phyloP scores from a whole-genome alignment of 2,797 vertebrate species.

The Hoplostethus mediterraneus region DNA sequence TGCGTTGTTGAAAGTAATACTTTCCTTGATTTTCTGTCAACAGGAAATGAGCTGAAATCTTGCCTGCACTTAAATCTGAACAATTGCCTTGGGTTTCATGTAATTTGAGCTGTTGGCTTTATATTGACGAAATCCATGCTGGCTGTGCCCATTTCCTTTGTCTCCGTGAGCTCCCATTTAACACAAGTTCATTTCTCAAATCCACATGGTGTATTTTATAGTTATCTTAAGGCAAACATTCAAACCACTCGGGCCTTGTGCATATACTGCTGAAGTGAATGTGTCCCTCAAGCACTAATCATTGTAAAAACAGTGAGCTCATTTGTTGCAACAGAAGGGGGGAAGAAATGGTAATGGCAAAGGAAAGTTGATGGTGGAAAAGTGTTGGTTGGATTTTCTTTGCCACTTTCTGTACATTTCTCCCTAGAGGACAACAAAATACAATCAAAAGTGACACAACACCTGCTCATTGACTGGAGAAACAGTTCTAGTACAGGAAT shows the following conservation, averaged over 20 bases:
- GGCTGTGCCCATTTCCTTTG: constrained; percentile 29
- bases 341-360: constrained; percentile 26
- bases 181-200: constrained; percentile 25
- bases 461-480: constrained; percentile 49
- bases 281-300: constrained; percentile 53
- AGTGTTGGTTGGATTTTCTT: neutral
- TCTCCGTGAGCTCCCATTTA: constrained; percentile 43
- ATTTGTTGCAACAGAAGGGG: constrained; percentile 58
- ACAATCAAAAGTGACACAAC: constrained; percentile 46
- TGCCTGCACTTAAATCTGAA: constrained; percentile 32
- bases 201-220: constrained; percentile 28
- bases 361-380: constrained; percentile 25
- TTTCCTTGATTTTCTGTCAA: constrained; percentile 23
- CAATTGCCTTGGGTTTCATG: constrained; percentile 23
- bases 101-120: constrained; percentile 42
- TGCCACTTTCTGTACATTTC: neutral
- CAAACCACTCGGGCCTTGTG: constrained; percentile 26
- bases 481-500: constrained; percentile 40
- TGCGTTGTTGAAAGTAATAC: neutral
- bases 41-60: constrained; percentile 34
- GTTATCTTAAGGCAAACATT: constrained; percentile 45
- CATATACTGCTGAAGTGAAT: constrained; percentile 46
- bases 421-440: constrained; percentile 20
- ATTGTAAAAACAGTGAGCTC: constrained; percentile 59
- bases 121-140: constrained; percentile 33